Conservation (phyloP, 2,113 vertebrate species). For the Pardalotus punctatus region DNA sequence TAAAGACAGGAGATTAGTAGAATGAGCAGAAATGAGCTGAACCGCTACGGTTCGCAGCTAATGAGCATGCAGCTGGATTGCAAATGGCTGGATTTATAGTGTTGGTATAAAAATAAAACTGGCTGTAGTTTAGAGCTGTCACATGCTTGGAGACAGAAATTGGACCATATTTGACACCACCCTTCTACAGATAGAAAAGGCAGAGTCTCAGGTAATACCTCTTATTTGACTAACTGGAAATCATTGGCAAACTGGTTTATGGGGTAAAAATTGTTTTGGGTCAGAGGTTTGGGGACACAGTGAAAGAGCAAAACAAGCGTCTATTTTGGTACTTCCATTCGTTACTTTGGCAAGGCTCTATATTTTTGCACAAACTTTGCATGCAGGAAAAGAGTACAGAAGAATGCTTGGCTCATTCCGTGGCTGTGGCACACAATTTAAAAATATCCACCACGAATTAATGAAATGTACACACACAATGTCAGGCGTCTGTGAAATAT, state of each 20-base stretch:
- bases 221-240: constrained; percentile 51
- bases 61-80: constrained; percentile 88
- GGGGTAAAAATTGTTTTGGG: constrained; percentile 40
- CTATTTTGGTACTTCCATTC: constrained; percentile 45
- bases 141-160: constrained; percentile 69
- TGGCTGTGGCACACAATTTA: neutral
- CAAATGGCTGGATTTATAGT: constrained; percentile 87
- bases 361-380: constrained; percentile 31
- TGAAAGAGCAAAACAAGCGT: constrained; percentile 12
- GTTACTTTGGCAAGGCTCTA: neutral
- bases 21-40: constrained; percentile 88
- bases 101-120: constrained; percentile 86
- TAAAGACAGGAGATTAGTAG: constrained; percentile 91
- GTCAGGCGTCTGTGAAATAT: constrained; percentile 34
- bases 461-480: neutral
- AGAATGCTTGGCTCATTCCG: neutral
- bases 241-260: constrained; percentile 53
- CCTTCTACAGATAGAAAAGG: constrained; percentile 66
- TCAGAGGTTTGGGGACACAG: neutral
- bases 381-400: neutral
- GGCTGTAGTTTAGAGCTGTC: constrained; percentile 79
- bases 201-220: constrained; percentile 71
- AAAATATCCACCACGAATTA: constrained; percentile 32
- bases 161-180: constrained; percentile 73
- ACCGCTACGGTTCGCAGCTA: constrained; percentile 81